Conservation (phyloP, 2,888 invertebrate genomes). For the Achlya flavicornis region DNA sequence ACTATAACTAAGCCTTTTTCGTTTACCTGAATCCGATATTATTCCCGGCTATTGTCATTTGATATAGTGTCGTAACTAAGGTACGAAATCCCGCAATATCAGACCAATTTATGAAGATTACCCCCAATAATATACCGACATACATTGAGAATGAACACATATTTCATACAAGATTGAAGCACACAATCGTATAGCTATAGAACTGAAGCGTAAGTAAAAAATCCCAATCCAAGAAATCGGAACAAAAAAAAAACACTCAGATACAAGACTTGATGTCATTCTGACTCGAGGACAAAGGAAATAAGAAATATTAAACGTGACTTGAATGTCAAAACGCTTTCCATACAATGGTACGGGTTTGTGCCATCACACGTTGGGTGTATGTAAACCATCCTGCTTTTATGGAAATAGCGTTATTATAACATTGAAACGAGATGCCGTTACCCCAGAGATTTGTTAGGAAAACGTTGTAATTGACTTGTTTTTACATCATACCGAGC, state of each 20-base stretch:
- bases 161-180: constrained; percentile 19
- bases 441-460: constrained; percentile 48
- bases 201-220: constrained; percentile 42
- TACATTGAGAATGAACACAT: constrained; percentile 28
- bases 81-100: constrained; percentile 19
- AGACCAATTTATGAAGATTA: constrained; percentile 16
- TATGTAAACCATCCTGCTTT: constrained; percentile 65
- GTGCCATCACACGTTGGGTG: constrained; percentile 57
- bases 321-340: constrained; percentile 70
- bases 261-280: constrained; percentile 69
- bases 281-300: constrained; percentile 74
- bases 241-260: constrained; percentile 58
- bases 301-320: constrained; percentile 83
- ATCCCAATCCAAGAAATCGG: constrained; percentile 45
- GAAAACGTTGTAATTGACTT: constrained; percentile 39
- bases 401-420: constrained; percentile 65
- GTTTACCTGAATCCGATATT: constrained; percentile 28
- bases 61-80: constrained; percentile 28
- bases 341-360: constrained; percentile 64
- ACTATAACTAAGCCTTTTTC: constrained; percentile 36
- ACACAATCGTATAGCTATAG: constrained; percentile 32
- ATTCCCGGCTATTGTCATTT: constrained; percentile 2
- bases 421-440: constrained; percentile 48
- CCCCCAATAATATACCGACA: constrained; percentile 9
- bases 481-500: constrained; percentile 11